These are phyloP conservation scores for Nesogale talazaci DNA, from an alignment of 2,113 vertebrate species.

Conservation along the genomic window DNA sequence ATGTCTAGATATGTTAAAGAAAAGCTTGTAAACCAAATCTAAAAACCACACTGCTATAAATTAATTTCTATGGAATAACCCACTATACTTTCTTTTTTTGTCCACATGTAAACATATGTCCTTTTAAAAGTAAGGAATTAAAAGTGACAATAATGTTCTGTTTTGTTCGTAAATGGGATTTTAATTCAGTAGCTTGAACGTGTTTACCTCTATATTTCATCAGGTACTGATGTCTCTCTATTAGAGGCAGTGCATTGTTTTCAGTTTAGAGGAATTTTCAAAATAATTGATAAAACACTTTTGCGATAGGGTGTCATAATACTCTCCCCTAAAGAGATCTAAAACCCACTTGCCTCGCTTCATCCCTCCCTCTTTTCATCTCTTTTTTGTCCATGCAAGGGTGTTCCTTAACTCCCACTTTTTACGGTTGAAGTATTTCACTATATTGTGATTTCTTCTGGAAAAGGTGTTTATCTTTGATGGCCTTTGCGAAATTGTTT, in stretches of 20 bases:
- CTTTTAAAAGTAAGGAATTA: not conserved
- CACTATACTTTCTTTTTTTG: not conserved
- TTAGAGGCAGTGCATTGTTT: not conserved
- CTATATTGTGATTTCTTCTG: not conserved
- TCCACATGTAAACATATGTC: not conserved
- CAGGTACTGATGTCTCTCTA: not conserved
- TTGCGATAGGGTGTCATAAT: not conserved
- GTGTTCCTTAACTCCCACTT: not conserved
- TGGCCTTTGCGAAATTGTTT: not conserved
- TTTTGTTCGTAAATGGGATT: too few species aligned
- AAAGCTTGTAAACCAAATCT: not conserved
- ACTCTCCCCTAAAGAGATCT: not conserved
- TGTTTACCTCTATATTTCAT: not conserved
- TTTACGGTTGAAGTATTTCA: not conserved
- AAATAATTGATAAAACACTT: not conserved
- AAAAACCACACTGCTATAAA: not conserved
- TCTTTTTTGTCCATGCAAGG: not conserved
- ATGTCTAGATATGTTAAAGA: not conserved
- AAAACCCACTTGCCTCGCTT: not conserved
- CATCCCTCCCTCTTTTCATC: not conserved
- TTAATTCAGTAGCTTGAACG: not conserved
- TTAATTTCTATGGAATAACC: not conserved
- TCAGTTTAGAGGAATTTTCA: not conserved
- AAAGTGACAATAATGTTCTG: too few species aligned
- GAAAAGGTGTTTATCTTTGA: not conserved